Conservation (phyloP, 2,113 vertebrate species). For the Grammomys surdaster region DNA sequence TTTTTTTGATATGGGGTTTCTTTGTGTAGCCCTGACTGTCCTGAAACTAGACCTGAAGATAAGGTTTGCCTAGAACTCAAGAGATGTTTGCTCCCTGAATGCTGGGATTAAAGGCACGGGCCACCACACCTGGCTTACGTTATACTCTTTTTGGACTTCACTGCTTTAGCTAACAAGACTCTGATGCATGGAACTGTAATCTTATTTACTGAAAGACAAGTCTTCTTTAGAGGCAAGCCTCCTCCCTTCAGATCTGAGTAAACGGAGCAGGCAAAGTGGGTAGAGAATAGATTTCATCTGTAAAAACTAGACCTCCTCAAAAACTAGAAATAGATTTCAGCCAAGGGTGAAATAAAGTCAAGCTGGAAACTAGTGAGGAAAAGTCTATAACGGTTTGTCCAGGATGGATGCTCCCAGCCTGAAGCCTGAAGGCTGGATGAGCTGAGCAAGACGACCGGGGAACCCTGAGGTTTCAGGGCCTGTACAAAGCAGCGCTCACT, state of each 20-base stretch:
- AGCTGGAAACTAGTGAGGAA: not conserved
- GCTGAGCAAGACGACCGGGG: constrained; percentile 3
- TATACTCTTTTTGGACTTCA: constrained; percentile 26
- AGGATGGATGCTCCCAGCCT: not conserved
- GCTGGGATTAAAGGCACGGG: not conserved
- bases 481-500: not conserved
- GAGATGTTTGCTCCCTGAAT: not conserved
- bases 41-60: not conserved
- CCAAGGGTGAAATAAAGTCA: constrained; percentile 19
- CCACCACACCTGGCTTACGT: not conserved
- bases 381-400: not conserved
- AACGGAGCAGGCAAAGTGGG: constrained; percentile 1
- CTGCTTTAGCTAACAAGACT: constrained; percentile 55
- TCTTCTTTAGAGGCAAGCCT: constrained; percentile 44
- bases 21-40: not conserved
- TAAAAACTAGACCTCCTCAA: not conserved
- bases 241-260: not conserved
- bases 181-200: constrained; percentile 50
- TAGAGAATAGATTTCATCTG: constrained; percentile 5
- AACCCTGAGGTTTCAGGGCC: constrained; percentile 28
- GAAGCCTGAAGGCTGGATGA: constrained; percentile 2
- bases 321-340: no score
- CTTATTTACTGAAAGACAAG: constrained; percentile 59
- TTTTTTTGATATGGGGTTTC: not conserved
- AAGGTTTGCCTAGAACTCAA: not conserved